Evolutionary conservation across 2,113 vertebrate species (phyloP).

Genomic region (Spermophilus dauricus): DNA sequence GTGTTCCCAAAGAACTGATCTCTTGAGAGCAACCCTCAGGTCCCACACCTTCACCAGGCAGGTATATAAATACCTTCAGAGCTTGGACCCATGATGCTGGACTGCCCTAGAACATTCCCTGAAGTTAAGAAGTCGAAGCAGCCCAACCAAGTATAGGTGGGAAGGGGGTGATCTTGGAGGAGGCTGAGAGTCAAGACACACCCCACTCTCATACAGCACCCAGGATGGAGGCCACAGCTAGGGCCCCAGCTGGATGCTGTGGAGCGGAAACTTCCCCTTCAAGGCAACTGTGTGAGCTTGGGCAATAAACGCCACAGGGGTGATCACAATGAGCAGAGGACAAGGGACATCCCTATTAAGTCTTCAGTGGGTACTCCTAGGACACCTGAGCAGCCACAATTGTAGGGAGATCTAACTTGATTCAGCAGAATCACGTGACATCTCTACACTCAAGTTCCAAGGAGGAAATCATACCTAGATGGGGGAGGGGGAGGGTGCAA

Average conservation of each 20-base stretch:
- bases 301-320: no score
- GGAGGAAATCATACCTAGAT: neutral
- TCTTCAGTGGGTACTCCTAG: neutral
- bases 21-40: neutral
- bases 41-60: fast-evolving
- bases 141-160: fast-evolving
- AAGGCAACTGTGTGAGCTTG: fast-evolving
- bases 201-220: neutral
- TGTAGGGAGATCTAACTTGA: neutral
- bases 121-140: neutral
- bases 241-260: neutral
- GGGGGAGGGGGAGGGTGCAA: fast-evolving
- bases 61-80: neutral
- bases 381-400: fast-evolving
- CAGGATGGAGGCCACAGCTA: neutral
- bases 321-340: neutral
- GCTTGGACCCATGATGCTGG: neutral
- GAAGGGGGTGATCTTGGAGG: neutral
- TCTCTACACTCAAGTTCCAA: neutral
- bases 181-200: fast-evolving
- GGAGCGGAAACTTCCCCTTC: neutral
- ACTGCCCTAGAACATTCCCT: neutral
- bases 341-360: neutral
- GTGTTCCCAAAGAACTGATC: no score
- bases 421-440: neutral